phyloP scores from a whole-genome alignment of 2,113 vertebrate species.

The Nettapus auritus region DNA sequence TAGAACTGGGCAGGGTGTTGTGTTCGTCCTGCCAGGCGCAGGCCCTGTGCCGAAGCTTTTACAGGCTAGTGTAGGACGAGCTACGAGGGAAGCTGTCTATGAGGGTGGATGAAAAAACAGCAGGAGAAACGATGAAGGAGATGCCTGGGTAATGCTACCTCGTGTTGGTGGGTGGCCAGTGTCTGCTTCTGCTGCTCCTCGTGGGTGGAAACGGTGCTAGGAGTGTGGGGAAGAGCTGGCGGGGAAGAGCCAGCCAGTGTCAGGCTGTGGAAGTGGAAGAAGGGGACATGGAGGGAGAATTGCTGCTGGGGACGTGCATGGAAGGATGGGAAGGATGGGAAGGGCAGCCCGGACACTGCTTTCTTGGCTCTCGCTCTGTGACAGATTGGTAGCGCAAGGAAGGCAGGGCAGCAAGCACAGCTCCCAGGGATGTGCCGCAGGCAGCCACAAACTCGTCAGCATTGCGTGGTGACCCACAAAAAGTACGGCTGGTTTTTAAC shows the following conservation, averaged over 20 bases:
- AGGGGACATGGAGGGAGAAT: not conserved
- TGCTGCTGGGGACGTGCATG: not conserved
- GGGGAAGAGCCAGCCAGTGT: no score
- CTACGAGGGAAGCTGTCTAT: not conserved
- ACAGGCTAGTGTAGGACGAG: not conserved
- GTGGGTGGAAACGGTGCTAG: not conserved
- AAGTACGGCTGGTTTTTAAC: not conserved
- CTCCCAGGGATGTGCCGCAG: fast-evolving
- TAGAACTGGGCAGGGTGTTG: not conserved
- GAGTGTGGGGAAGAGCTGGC: not conserved
- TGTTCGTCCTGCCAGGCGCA: not conserved
- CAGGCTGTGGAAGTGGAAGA: not conserved
- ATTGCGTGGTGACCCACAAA: not conserved
- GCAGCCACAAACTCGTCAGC: not conserved
- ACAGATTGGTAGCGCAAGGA: fast-evolving
- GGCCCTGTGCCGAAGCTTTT: not conserved
- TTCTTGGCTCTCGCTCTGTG: not conserved
- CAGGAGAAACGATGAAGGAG: not conserved
- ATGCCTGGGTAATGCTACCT: no score
- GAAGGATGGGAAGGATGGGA: not conserved
- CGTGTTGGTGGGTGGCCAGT: not conserved
- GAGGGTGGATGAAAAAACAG: not conserved
- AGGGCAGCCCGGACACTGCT: fast-evolving
- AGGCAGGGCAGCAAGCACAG: fast-evolving
- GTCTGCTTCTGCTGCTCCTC: not conserved